Evolutionary conservation across 2,797 vertebrate species (phyloP).

Genomic region (Pipistrellus nathusii): DNA sequence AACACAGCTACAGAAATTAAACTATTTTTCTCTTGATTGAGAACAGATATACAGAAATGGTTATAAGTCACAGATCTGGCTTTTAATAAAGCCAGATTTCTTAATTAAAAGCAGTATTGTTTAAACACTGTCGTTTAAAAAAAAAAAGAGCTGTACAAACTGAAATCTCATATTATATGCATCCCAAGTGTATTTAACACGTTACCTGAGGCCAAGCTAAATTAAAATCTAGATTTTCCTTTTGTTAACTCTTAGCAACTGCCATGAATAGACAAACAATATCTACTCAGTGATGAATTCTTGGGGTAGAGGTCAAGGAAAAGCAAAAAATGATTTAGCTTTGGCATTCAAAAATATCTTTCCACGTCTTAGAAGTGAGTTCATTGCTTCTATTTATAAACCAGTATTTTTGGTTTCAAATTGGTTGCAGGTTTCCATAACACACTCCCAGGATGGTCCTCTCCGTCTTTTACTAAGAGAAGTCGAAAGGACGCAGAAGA

Average conservation of each 20-base stretch:
- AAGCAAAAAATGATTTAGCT: conserved; percentile 61
- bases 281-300: conserved; percentile 82
- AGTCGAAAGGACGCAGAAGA: conserved; percentile 34
- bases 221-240: conserved; percentile 84
- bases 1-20: conserved; percentile 83
- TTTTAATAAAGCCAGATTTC: conserved; percentile 88
- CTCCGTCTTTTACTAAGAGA: conserved; percentile 61
- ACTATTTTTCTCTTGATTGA: conserved; percentile 85
- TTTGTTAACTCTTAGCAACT: conserved; percentile 81
- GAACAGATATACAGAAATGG: conserved; percentile 86
- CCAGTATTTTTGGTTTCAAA: conserved; percentile 60
- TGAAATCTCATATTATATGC: conserved; percentile 80
- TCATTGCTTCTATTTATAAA: conserved; percentile 72
- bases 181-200: conserved; percentile 83
- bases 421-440: conserved; percentile 73
- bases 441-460: not conserved
- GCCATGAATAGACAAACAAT: conserved; percentile 74
- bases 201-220: conserved; percentile 86
- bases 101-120: conserved; percentile 88
- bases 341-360: conserved; percentile 80
- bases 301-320: conserved; percentile 75
- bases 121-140: conserved; percentile 78
- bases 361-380: conserved; percentile 76
- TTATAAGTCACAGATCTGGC: conserved; percentile 85
- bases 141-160: conserved; percentile 75